Evolutionary conservation across 1,140 invertebrate genomes (phyloP).

Genomic region (Hyphantria cunea): DNA sequence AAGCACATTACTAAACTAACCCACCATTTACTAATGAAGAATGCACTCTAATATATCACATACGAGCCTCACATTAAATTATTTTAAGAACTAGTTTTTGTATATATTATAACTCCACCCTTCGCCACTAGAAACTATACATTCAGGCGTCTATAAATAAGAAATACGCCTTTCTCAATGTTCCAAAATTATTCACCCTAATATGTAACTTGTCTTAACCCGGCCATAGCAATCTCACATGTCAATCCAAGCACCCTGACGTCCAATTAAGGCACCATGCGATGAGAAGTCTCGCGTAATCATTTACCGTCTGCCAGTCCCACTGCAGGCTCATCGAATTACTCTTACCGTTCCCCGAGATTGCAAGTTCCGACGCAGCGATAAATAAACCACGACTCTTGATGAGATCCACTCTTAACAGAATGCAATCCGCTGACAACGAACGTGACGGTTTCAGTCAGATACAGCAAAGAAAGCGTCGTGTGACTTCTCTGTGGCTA

Average conservation of each 20-base stretch:
- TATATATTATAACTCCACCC: too few relatives aligned
- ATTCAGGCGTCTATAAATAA: neutral
- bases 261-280: conserved; percentile 38
- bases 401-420: conserved; percentile 23
- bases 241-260: conserved; percentile 34
- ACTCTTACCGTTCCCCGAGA: conserved; percentile 21
- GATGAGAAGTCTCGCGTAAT: conserved; percentile 26
- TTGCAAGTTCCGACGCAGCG: conserved; percentile 19
- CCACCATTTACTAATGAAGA: too few relatives aligned
- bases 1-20: too few relatives aligned
- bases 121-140: too few relatives aligned
- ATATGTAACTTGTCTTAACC: conserved; percentile 9
- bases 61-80: too few relatives aligned
- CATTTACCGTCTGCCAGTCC: conserved; percentile 19
- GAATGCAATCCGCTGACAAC: conserved; percentile 31
- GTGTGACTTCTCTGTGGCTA: conserved; percentile 35
- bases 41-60: too few relatives aligned
- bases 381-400: conserved; percentile 42
- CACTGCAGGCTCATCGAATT: conserved; percentile 25
- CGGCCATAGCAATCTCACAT: conserved; percentile 17
- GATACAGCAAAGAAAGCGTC: conserved; percentile 40
- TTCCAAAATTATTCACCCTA: conserved; percentile 7
- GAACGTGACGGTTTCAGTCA: conserved; percentile 37
- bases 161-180: neutral
- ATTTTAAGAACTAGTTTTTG: too few relatives aligned